Conservation (phyloP, 2,888 invertebrate genomes). For the Epinotia ramella region DNA sequence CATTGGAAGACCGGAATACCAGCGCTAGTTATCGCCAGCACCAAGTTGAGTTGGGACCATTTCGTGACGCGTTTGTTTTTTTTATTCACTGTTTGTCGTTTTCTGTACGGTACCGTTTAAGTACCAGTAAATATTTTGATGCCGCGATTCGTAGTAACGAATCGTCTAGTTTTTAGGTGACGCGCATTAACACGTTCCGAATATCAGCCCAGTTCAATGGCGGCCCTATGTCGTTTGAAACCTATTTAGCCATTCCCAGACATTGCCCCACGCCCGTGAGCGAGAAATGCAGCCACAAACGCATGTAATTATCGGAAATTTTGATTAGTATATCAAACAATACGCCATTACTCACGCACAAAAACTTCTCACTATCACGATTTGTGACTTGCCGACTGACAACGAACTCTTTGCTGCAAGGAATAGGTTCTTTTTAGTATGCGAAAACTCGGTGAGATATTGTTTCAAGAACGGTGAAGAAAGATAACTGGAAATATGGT, state of each 20-base stretch:
- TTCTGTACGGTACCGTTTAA: no score
- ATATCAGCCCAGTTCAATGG: background rate
- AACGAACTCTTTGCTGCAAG: background rate
- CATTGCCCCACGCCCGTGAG: slow-evolving; percentile 17
- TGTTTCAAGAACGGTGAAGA: slow-evolving; percentile 46
- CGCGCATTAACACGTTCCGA: no score
- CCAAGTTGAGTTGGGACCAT: no score
- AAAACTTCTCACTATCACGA: background rate
- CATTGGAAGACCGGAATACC: no score
- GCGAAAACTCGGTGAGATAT: slow-evolving; percentile 33
- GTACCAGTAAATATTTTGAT: no score
- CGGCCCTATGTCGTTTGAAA: background rate
- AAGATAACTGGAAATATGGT: slow-evolving; percentile 51
- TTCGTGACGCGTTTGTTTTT: no score
- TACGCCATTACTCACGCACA: slow-evolving; percentile 28
- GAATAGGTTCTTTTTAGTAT: slow-evolving; percentile 10
- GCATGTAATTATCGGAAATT: slow-evolving; percentile 36
- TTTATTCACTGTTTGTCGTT: no score
- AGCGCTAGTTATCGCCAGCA: no score
- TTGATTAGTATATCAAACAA: slow-evolving; percentile 42
- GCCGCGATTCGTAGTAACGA: no score
- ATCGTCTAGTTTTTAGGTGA: no score
- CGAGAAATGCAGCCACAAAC: slow-evolving; percentile 29
- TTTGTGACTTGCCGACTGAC: background rate
- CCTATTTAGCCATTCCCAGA: slow-evolving; percentile 7